Evolutionary conservation across 2,888 invertebrate species (phyloP), one percentile per base, ranked within the genome.

Genomic region (Chamaedrilus cognettii): DNA sequence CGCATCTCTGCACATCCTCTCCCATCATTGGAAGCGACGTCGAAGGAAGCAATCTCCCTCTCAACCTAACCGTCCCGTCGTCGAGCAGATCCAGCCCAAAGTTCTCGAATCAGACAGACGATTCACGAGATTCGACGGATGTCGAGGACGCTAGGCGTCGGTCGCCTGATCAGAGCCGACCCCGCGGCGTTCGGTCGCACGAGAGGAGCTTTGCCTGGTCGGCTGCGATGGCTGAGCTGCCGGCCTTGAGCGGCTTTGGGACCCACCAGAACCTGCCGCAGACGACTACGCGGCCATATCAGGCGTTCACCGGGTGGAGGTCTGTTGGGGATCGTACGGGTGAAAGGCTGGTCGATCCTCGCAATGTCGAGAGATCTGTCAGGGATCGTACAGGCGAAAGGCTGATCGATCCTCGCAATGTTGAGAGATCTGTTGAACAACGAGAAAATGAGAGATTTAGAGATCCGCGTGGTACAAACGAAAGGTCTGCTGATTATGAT

Each of bases 11-110:
- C 23, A 19, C 19, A 11, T 15, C 42, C 42, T 19, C 42, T 15
- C 42, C 60, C 42, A 33, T 35, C 7, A 33, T 60, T 2, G 11
- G 19, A 42, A 42, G 11, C 42, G 60, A 60, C 33, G 23, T 42
- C 23, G 60, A 60, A 26, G 42, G 42, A 34, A 60, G 60, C 4
- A 60, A 60, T 15, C 30, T 35, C 23, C 60, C 60, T 5, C 42
- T 60, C 30, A 60, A 60, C 42, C 60, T 60, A 33, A 60, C 60
- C 28, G 26, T 60, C 19, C 42, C 60, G 5, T 42, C 60, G 4
- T 60, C 60, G 1, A 35, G 35, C 3, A 34, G 42, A 35, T 60
- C 60, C 34, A 23, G 35, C 42, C 60, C 42, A 15, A 42, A 42
- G 19, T 15, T 42, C 19, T 42, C 42, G 11, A n/a, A n/a, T n/a